Conservation (phyloP, 1,140 invertebrate species). For the Anoplolepis gracilipes region DNA sequence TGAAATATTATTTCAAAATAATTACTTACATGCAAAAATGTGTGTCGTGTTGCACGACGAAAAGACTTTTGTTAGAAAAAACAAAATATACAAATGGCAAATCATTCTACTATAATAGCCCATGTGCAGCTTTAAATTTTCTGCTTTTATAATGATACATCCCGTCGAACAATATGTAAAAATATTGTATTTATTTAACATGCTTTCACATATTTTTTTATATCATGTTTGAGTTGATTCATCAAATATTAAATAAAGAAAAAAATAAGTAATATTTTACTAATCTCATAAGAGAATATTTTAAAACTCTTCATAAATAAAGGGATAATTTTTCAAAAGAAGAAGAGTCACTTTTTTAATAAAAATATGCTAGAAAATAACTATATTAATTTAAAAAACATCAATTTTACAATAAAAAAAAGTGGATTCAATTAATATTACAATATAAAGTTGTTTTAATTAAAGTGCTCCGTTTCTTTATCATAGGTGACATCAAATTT, state of each 20-base stretch:
- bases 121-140: conserved; percentile 3
- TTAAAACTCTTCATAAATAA: background rate
- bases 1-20: conserved; percentile 8
- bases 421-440: background rate
- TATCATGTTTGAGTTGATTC: background rate
- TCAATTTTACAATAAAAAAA: background rate
- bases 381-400: background rate
- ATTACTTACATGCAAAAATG: background rate
- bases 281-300: background rate
- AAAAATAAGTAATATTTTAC: background rate
- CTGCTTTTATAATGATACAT: background rate
- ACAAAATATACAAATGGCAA: background rate
- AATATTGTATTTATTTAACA: background rate
- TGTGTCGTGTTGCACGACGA: background rate
- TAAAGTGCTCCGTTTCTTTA: background rate
- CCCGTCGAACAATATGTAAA: background rate
- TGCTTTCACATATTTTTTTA: conserved; percentile 8
- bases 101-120: background rate
- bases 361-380: background rate
- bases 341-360: background rate
- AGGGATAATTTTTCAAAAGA: background rate
- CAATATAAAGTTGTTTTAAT: background rate
- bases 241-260: conserved; percentile 2
- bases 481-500: background rate
- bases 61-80: background rate